Conservation (phyloP, 2,888 invertebrate species). For the Eumacrocentrus americanus region DNA sequence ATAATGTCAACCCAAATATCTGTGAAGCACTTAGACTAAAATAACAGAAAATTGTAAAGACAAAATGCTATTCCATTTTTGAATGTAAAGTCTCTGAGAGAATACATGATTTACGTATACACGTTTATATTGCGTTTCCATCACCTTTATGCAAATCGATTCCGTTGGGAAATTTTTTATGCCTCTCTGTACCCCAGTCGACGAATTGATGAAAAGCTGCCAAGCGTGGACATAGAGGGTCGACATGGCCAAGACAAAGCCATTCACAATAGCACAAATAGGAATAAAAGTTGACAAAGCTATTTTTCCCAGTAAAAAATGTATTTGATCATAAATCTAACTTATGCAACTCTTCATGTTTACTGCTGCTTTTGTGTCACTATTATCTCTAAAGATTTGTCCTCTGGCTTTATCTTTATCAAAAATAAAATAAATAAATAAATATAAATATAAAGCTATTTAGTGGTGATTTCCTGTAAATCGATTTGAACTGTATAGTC, state of each 20-base stretch:
- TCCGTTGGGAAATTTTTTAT: neutral
- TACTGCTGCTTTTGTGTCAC: neutral
- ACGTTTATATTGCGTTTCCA: neutral
- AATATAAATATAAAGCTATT: too few relatives aligned
- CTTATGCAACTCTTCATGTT: neutral
- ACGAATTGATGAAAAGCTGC: neutral
- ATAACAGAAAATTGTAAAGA: too few relatives aligned
- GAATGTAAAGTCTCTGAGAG: neutral
- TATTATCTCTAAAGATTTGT: neutral
- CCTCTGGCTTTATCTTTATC: too few relatives aligned
- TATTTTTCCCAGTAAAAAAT: neutral
- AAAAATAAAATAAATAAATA: too few relatives aligned
- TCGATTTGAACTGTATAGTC: slow-evolving; percentile 11
- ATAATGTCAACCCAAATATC: too few relatives aligned
- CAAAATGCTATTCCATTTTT: too few relatives aligned
- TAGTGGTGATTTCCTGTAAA: neutral
- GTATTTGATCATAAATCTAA: neutral
- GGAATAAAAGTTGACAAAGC: neutral
- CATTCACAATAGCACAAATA: neutral
- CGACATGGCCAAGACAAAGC: neutral
- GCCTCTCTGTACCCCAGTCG: neutral
- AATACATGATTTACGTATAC: neutral
- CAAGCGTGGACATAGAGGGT: too few relatives aligned
- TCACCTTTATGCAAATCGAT: neutral
- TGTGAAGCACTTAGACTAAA: too few relatives aligned